Conservation (phyloP, 2,113 vertebrate species). For the Paradoxurus hermaphroditus region DNA sequence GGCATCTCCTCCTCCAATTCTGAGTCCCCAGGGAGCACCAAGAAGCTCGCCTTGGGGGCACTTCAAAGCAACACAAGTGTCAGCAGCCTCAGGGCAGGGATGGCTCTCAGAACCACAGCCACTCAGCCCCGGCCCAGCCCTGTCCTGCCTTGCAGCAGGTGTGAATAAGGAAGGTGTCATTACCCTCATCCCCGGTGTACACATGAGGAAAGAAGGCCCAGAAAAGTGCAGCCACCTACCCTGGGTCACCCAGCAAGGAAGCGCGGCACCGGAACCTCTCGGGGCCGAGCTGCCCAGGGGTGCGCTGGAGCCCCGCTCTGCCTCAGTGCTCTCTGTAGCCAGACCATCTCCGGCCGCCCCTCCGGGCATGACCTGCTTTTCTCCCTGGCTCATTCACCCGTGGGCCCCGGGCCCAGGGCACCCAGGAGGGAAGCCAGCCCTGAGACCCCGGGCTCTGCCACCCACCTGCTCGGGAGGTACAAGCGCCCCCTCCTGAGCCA, state of each 20-base stretch:
- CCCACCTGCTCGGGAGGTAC: not conserved
- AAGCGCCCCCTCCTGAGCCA: not conserved
- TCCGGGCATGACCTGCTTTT: not conserved
- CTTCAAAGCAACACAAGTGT: not conserved
- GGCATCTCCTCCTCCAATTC: not conserved
- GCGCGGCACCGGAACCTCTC: not conserved
- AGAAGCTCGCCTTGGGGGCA: not conserved
- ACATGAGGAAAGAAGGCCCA: not conserved
- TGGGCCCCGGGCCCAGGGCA: not conserved
- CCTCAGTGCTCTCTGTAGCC: too few relatives aligned
- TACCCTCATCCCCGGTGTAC: accelerated
- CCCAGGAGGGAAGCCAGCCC: not conserved
- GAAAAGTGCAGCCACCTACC: too few relatives aligned
- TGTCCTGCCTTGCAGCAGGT: not conserved
- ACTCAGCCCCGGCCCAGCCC: not conserved
- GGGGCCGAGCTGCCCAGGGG: not conserved
- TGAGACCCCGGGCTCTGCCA: not conserved
- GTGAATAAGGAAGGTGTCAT: not conserved
- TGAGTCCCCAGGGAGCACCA: too few relatives aligned
- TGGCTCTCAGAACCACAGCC: not conserved
- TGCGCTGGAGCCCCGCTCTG: accelerated
- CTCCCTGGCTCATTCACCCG: not conserved
- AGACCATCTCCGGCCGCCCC: not conserved
- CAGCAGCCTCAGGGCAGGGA: not conserved
- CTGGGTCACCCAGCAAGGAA: not conserved